Conservation (phyloP, 2,113 vertebrate species). For the Xiphophorus hellerii region DNA sequence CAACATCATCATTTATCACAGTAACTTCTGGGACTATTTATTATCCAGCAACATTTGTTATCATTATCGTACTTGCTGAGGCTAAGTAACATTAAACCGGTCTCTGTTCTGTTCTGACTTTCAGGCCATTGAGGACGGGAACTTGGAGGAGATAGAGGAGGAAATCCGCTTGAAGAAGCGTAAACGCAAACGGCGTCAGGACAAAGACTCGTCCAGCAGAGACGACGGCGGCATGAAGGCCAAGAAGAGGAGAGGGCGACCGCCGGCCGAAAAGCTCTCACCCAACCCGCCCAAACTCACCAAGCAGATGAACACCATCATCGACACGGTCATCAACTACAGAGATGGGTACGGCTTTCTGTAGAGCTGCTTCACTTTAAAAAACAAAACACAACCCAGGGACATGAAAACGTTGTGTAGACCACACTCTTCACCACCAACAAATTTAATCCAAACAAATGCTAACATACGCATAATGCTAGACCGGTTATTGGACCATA, state of each 20-base stretch:
- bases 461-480: too few relatives aligned
- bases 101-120: fast-evolving
- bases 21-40: too few relatives aligned
- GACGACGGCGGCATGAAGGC: slow-evolving; percentile 89
- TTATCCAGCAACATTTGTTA: too few relatives aligned
- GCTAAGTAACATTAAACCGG: background rate
- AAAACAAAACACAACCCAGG: too few relatives aligned
- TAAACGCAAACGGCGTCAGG: slow-evolving; percentile 91
- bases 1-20: too few relatives aligned
- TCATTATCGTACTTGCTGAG: too few relatives aligned
- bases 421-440: background rate
- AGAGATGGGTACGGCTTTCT: slow-evolving; percentile 86
- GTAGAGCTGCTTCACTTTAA: background rate
- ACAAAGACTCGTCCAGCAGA: slow-evolving; percentile 88
- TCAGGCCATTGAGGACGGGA: slow-evolving; percentile 97
- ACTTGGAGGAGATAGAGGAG: slow-evolving; percentile 99
- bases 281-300: slow-evolving; percentile 95
- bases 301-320: slow-evolving; percentile 95
- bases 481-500: too few relatives aligned
- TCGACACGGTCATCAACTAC: slow-evolving; percentile 98
- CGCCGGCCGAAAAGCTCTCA: slow-evolving; percentile 93
- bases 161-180: slow-evolving; percentile 96
- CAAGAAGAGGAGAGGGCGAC: slow-evolving; percentile 94
- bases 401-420: background rate
- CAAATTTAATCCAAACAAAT: too few relatives aligned